phyloP scores from a whole-genome alignment of 1,140 invertebrate species.

The Oryzaephilus surinamensis region DNA sequence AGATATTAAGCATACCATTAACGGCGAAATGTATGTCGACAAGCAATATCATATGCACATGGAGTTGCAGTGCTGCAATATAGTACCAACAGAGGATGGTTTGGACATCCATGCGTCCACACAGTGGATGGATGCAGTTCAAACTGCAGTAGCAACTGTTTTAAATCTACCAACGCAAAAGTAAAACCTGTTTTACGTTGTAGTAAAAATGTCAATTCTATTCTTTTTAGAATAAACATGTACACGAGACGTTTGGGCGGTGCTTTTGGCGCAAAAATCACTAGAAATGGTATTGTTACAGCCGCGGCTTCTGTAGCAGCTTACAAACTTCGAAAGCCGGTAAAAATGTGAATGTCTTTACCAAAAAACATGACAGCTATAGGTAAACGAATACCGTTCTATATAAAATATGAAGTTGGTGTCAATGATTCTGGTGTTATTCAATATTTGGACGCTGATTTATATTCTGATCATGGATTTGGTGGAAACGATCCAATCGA shows the following conservation, averaged over 20 bases:
- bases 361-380: slow-evolving; percentile 50
- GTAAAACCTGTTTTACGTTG: no score
- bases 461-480: no score
- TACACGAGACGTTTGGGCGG: slow-evolving; percentile 54
- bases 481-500: no score
- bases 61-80: slow-evolving; percentile 53
- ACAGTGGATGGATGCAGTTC: slow-evolving; percentile 55
- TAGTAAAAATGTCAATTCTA: no score
- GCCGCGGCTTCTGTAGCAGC: slow-evolving; percentile 47
- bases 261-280: slow-evolving; percentile 55
- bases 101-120: slow-evolving; percentile 50
- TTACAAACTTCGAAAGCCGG: slow-evolving; percentile 43
- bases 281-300: slow-evolving; percentile 37
- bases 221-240: slow-evolving; percentile 46
- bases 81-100: slow-evolving; percentile 49
- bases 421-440: slow-evolving; percentile 56
- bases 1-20: no score
- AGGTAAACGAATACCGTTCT: slow-evolving; percentile 45
- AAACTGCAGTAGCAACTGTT: slow-evolving; percentile 47
- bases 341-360: slow-evolving; percentile 47
- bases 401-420: slow-evolving; percentile 55
- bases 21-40: no score
- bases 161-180: slow-evolving; percentile 43
- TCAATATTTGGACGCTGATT: no score
- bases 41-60: slow-evolving; percentile 49